These are phyloP conservation scores for Octopus bimaculoides DNA, from an alignment of 1,140 invertebrate genomes.

Conservation along the genomic window DNA sequence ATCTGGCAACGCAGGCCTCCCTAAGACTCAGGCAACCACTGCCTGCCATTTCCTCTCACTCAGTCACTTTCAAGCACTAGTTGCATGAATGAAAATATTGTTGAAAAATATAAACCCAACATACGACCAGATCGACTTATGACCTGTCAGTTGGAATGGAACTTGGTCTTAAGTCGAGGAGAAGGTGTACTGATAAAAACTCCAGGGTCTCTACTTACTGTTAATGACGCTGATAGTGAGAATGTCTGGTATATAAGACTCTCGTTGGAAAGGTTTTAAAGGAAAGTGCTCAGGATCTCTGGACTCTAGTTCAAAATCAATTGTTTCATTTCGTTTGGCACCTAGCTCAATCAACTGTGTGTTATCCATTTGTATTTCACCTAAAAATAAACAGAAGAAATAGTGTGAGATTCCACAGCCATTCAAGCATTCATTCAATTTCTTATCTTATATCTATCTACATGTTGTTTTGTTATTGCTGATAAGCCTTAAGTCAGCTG, in stretches of 20 bases:
- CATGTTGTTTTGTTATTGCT: not conserved
- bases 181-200: not conserved
- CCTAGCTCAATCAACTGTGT: constrained; percentile 50
- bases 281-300: constrained; percentile 54
- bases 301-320: constrained; percentile 56
- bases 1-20: too few relatives aligned
- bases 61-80: too few relatives aligned
- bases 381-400: constrained; percentile 10
- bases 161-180: not conserved
- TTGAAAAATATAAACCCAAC: not conserved
- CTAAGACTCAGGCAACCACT: too few relatives aligned
- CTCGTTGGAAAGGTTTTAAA: constrained; percentile 48
- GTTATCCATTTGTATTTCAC: constrained; percentile 47
- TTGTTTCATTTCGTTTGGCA: constrained; percentile 56
- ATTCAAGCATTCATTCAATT: not conserved
- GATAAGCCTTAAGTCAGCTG: too few relatives aligned
- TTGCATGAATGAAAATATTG: not conserved
- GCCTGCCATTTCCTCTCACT: too few relatives aligned
- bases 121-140: not conserved
- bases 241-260: constrained; percentile 56
- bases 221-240: constrained; percentile 52
- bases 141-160: not conserved
- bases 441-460: not conserved
- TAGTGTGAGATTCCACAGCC: not conserved
- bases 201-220: constrained; percentile 29